Evolutionary conservation across 1,140 invertebrate species (phyloP), one percentile per base, ranked within the genome.

Genomic region (Cataglyphis hispanica): DNA sequence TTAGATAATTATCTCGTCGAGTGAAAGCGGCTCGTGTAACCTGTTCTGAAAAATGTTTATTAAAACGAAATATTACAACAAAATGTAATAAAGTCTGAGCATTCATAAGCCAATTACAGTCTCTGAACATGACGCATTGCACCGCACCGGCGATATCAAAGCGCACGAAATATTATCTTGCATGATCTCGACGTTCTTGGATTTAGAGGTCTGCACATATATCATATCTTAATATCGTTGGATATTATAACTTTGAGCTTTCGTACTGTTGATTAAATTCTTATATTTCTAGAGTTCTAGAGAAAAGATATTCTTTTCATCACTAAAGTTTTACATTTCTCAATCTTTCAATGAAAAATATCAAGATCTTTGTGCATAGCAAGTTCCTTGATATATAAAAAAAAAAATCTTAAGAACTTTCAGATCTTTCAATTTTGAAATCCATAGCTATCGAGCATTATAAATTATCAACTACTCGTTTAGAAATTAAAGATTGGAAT

Each of bases 41-140:
- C 81, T 84, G 81, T 84, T 75, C 81, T 84, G 81, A 84, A 77
- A 84, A 77, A 84, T 77, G 81, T 84, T 84, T 84, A 84, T 84
- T 84, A 84, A 84, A 84, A 84, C 72, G 81, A 84, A 60, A 77
- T 84, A 77, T 84, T 84, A 84, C 81, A 84, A 84, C 72, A 77
- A 84, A 84, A 84, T 84, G 81, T 84, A 77, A 84, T 77, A 84
- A 84, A 64, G 72, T 84, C 81, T 84, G 70, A 84, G 72, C 70
- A 83, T 67, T 69, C 77, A 19, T 53, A 84, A 84, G 81, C 81
- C 81, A 84, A 84, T 84, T 84, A 84, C 81, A 84, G 61, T 77
- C 81, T 77, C 43, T 76, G 67, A 60, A 83, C 37, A n/a, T 72
- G 56, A 83, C 50, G 50, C 19, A 83, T 72, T 53, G 67, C 37